Base-by-base conservation (phyloP, 1,140 invertebrate species). In the Seison nebaliae region DNA sequence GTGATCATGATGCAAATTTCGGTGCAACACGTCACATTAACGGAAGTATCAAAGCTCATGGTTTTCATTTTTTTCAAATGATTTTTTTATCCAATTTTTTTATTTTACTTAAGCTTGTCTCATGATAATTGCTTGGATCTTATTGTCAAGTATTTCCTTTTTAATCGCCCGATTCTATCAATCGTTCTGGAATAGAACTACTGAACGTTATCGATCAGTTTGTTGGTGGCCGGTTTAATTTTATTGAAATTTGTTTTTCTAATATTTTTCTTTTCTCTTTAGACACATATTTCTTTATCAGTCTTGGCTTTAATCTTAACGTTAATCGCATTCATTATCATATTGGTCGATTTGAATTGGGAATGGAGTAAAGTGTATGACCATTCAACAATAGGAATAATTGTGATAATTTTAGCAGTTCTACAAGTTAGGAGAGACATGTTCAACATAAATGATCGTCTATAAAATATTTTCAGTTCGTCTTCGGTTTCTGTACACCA, bases 81-180 rank as follows among this genome's bases (percentile, higher is more conserved):
- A n/a, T 8, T 3, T 14, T 4, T 24, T 26, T 31, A 32, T 12
- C 20, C 23, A 14, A 11, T 17, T 9, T 16, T 12, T 33, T 33
- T 26, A 20, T 15, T 18, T 32, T 31, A 15, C 5, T 21, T 17
- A 5, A 39, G 38, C 38, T 14, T 34, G 33, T 40, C 31, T 42
- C 17, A 31, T 18, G n/a, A 35, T 42, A 5, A 42, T 42, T 20
- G 39, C 39, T 8, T 42, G 39, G 39, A 23, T 42, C n/a, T 31
- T 42, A 22, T 28, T 42, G 19, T 26, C 31, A 29, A 35, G 33
- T 22, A 28, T 36, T 26, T 32, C 24, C 17, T 24, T 42, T 12
- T 12, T 42, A 2, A 20, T 36, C 6, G 32, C 39, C 14, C 32
- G 39, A 23, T 42, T 35, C 21, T 42, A 35, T 19, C 28, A 36